These are phyloP conservation scores for Bufotes viridis DNA, from an alignment of 2,797 vertebrate species.

Conservation along the genomic window DNA sequence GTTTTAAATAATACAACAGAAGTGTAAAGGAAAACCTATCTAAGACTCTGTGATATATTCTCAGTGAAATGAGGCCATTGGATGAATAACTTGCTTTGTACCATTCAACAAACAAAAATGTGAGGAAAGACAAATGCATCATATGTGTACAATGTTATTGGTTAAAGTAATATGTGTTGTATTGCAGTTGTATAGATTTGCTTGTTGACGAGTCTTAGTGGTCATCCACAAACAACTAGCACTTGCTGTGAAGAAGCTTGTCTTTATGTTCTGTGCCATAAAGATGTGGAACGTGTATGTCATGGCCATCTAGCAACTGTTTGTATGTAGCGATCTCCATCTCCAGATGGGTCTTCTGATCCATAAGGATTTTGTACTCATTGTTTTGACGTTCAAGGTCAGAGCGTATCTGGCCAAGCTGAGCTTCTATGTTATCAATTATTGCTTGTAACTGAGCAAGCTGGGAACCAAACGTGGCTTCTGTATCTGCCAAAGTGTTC, in stretches of 20 bases:
- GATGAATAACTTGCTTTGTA: constrained; percentile 15
- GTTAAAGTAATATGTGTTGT: background rate
- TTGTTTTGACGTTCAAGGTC: no score
- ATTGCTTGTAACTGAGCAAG: constrained; percentile 71
- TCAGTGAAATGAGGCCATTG: background rate
- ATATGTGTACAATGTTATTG: background rate
- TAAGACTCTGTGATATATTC: background rate
- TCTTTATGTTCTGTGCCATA: constrained; percentile 11
- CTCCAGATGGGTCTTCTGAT: no score
- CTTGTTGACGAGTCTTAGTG: background rate
- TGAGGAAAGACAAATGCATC: background rate
- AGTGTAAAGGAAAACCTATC: background rate
- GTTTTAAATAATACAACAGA: no score
- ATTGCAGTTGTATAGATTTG: background rate
- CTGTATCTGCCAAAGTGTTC: constrained; percentile 25
- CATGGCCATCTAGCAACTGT: constrained; percentile 35
- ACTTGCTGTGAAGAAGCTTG: background rate
- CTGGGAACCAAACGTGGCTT: constrained; percentile 59
- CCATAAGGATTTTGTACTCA: no score
- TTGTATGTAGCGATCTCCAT: constrained; percentile 74
- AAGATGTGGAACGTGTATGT: constrained; percentile 28
- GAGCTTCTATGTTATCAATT: constrained; percentile 73
- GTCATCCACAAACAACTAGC: background rate
- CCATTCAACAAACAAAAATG: background rate
- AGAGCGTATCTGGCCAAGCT: no score